Conservation (phyloP, 2,888 invertebrate species). For the Acronicta psi region DNA sequence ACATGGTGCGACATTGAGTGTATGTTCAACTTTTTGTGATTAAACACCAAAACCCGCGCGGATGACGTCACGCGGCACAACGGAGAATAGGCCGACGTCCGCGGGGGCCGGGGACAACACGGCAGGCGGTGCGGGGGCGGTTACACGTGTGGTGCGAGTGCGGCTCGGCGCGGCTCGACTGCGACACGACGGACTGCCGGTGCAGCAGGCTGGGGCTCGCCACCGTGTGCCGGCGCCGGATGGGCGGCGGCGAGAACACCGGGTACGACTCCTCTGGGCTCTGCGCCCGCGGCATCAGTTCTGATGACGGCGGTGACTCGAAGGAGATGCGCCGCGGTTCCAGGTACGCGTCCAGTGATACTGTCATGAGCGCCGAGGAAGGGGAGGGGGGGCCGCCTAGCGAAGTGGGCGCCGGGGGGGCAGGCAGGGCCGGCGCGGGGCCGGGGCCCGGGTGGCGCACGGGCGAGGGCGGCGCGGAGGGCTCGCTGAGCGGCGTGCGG, state of each 20-base stretch:
- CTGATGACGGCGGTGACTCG: conserved; percentile 93
- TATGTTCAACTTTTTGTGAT: conserved; percentile 59
- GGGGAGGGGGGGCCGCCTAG: conserved; percentile 91
- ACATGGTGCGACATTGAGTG: conserved; percentile 71
- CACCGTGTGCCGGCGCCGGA: conserved; percentile 91
- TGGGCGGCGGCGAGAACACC: conserved; percentile 95
- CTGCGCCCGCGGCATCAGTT: conserved; percentile 90
- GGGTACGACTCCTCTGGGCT: conserved; percentile 95
- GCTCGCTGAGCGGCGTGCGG: conserved; percentile 92
- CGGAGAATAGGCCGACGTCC: background rate
- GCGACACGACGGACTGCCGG: conserved; percentile 93
- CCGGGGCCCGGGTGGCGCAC: conserved; percentile 89
- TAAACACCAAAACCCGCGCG: conserved; percentile 28
- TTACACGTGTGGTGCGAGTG: conserved; percentile 98
- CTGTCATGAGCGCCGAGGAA: conserved; percentile 95
- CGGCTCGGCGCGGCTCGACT: conserved; percentile 92
- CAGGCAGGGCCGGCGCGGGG: conserved; percentile 75
- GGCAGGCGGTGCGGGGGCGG: conserved; percentile 26
- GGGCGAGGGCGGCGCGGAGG: conserved; percentile 85
- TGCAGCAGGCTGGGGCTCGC: conserved; percentile 88
- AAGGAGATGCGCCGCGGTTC: conserved; percentile 95
- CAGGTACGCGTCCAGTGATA: conserved; percentile 95
- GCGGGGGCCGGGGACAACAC: conserved; percentile 2
- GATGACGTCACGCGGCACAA: conserved; percentile 6
- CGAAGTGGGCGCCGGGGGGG: conserved; percentile 69